Evolutionary conservation across 1,140 invertebrate species (phyloP).

Genomic region (Pogonomyrmex californicus): DNA sequence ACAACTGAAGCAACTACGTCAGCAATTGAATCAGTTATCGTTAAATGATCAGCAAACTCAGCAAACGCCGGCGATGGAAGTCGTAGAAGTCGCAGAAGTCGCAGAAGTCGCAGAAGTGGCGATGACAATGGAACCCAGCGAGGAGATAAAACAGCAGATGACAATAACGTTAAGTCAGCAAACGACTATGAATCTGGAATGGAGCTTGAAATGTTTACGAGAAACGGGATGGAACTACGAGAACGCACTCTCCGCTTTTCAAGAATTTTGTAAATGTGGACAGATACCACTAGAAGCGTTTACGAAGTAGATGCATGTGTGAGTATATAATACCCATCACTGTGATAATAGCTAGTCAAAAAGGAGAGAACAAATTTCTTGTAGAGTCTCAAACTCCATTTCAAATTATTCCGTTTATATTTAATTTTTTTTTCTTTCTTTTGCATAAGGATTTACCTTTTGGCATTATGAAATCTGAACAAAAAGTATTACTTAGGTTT

Average conservation of each 20-base stretch:
- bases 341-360: constrained; percentile 28
- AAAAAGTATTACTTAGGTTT: neutral
- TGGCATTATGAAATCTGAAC: neutral
- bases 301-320: constrained; percentile 88
- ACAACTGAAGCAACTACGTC: constrained; percentile 88
- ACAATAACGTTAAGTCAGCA: constrained; percentile 89
- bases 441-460: no score
- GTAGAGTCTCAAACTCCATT: neutral
- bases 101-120: constrained; percentile 50
- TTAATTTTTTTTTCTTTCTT: neutral
- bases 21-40: neutral
- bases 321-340: neutral
- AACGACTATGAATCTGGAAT: no score
- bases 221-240: constrained; percentile 95
- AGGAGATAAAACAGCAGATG: constrained; percentile 91
- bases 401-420: neutral
- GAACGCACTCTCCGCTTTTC: constrained; percentile 92
- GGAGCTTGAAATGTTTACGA: constrained; percentile 95
- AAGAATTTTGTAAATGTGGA: constrained; percentile 91
- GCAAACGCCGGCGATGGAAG: constrained; percentile 7
- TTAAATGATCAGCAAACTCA: neutral
- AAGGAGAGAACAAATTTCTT: neutral
- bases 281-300: constrained; percentile 94
- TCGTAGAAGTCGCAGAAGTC: constrained; percentile 66
- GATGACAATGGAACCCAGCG: constrained; percentile 77